Conservation (phyloP, 1,140 invertebrate species). For the Lepidotrigona ventralis region DNA sequence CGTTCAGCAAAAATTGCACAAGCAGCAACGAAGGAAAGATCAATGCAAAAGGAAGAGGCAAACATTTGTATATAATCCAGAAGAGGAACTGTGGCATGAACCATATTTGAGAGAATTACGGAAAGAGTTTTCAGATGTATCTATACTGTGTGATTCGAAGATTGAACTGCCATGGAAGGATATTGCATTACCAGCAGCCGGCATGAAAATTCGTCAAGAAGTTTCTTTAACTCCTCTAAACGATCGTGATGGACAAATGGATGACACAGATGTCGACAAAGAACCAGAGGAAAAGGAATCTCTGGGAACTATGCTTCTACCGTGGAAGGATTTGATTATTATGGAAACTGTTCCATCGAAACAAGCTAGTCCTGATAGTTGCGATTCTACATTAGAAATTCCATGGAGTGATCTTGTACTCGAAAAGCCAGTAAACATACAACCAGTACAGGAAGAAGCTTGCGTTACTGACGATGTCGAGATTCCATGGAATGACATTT, state of each 20-base stretch:
- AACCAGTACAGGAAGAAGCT: constrained; percentile 36
- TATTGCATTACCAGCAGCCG: constrained; percentile 59
- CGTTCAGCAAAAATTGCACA: constrained; percentile 19
- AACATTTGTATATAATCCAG: constrained; percentile 60
- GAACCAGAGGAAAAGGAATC: constrained; percentile 49
- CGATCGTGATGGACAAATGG: background rate
- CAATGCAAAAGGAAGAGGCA: constrained; percentile 61
- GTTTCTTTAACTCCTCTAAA: background rate
- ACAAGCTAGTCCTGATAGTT: constrained; percentile 26
- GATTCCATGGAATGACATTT: constrained; percentile 72
- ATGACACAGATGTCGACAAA: constrained; percentile 12
- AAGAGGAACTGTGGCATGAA: constrained; percentile 67
- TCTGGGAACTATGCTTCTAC: constrained; percentile 55
- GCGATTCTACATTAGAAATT: constrained; percentile 68
- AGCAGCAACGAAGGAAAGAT: constrained; percentile 10
- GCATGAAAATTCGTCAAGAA: constrained; percentile 60
- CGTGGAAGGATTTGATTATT: constrained; percentile 70
- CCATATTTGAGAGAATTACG: constrained; percentile 65
- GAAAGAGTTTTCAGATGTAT: constrained; percentile 62
- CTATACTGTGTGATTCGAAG: constrained; percentile 65
- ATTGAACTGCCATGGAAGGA: constrained; percentile 73
- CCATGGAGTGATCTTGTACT: constrained; percentile 66
- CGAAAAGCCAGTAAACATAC: constrained; percentile 62
- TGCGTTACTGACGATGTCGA: constrained; percentile 64
- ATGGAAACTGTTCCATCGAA: constrained; percentile 39